Percentiles rank a stretch among this genome's conserved stretches.
Conservation (phyloP, 2,113 vertebrate genomes). For the Larimichthys crocea region DNA sequence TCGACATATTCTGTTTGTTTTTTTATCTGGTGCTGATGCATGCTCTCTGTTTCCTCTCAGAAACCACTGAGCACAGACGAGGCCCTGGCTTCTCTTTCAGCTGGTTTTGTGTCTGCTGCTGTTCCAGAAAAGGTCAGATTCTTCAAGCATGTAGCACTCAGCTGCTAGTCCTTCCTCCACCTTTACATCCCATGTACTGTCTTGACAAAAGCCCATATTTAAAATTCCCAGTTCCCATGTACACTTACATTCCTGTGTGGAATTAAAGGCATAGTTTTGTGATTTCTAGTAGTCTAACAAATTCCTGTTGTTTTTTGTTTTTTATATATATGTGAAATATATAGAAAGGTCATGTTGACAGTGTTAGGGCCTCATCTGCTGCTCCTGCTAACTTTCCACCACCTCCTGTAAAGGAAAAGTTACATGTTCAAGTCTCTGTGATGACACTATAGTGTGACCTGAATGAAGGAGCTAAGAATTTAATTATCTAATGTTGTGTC, state of each 20-base stretch:
- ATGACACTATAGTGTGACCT: neutral
- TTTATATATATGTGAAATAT: neutral
- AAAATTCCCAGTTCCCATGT: neutral
- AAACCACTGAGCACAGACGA: conserved; percentile 80
- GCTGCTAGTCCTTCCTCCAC: neutral
- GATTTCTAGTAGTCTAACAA: neutral
- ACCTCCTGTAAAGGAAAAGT: conserved; percentile 72
- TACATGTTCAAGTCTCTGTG: neutral
- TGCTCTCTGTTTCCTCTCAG: conserved; percentile 44
- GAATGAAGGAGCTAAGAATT: neutral
- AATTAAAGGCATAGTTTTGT: neutral
- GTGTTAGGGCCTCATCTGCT: conserved; percentile 51
- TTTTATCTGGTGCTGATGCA: neutral
- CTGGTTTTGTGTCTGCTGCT: conserved; percentile 70
- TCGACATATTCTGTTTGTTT: neutral
- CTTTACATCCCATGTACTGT: neutral
- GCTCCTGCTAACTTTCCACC: conserved; percentile 70
- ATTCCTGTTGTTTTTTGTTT: neutral
- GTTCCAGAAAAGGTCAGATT: conserved; percentile 69
- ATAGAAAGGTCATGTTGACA: conserved; percentile 52
- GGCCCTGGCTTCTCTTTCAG: conserved; percentile 79
- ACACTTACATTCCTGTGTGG: neutral
- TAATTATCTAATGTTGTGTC: neutral
- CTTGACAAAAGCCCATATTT: neutral
- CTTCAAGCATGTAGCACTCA: conserved; percentile 7